Base-by-base conservation (phyloP, 2,797 vertebrate species). In the Sebastes alutus region DNA sequence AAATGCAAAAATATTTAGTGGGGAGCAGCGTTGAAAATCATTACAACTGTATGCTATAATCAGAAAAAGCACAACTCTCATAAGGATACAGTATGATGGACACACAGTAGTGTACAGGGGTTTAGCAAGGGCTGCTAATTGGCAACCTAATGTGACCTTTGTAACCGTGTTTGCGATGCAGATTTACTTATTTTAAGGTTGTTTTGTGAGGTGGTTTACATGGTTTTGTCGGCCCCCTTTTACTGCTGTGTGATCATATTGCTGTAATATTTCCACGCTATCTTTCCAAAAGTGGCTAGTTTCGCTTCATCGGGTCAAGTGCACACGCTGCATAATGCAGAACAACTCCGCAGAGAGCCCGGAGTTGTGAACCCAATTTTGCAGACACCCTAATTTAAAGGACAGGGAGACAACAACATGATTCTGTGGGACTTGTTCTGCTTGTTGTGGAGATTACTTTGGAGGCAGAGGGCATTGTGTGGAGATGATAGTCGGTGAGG, bases 301-400 rank as follows among this genome's bases (percentile, higher is more conserved):
- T 83, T 65, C 70, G 72, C 75, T 74, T 61, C 46, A 42, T 49
- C 3, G 14, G 86, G 80, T 87, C 79, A 86, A 87, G 84, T 73
- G 80, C 69, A 33, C 61, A 70, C 72, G 33, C 82, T 81, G 88
- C 81, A 86, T 92, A 91, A 93, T 92, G 83, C 86, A 82, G 82
- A 89, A 84, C 90, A 86, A 84, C 78, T 88, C 92, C 83, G 1
- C 85, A 16, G 93, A 92, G 91, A 85, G 80, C 68, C 46, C 18
- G 2, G 86, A 90, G 81, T 74, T 90, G 83, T 91, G 92, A 93
- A 93, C 89, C 88, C 90, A 92, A 93, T 93, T 94, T 94, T 90
- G 75, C 85, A 74, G 84, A 80, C 79, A 77, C 81, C 90, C 87
- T 89, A 83, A 93, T 91, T 90, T 91, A 93, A 91, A 90, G 87